Evolutionary conservation across 2,113 vertebrate genomes (phyloP), one percentile per base, ranked within the genome.

Genomic region (Azemiops feae): DNA sequence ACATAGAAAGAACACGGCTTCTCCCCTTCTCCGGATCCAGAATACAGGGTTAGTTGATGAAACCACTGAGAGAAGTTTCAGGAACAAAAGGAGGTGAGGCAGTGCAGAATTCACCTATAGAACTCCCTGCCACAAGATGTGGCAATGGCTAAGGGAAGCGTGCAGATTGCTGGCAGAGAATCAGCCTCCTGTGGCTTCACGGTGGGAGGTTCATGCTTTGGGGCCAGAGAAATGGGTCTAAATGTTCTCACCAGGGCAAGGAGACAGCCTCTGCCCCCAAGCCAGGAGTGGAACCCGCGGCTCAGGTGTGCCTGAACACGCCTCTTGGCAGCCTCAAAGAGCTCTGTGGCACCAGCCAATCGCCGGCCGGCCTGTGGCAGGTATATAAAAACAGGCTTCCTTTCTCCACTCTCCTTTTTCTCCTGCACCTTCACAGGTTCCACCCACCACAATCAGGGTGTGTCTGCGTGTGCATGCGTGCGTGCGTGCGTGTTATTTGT

Each of bases 401-500:
- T 10, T 39, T 5, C n/a, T 1, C 14, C 5, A 2, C 27, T 47
- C 39, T 7, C 4, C 16, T 16, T 57, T 1, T 47, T n/a, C 20
- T 54, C 74, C 34, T 22, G 74, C 34, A 39, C 69, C n/a, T 81
- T 81, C 34, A 39, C 69, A 81, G 69, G 16, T 39, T 81, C 9
- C 18, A 69, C 30, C 64, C 8, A 9, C 39, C 34, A 9, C 74
- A 81, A 39, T 8, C 0, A 7, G 16, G 3, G 16, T 81, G n/a
- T 39, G 6, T 20, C n/a, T 74, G n/a, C 1, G 58, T 11, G 23
- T 25, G 10, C 6, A 8, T 12, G 11, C 10, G 1, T 12, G 53
- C 27, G 58, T 39, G 34, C 8, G 34, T 39, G 69, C 20, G 34
- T 81, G 97, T 97, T 85, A 97, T 97, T 98, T 97, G 98, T 97